A percentile compares a stretch with the other conserved stretches of the same genome.
These are phyloP conservation scores for Nothoprocta pentlandii DNA, from an alignment of 2,113 vertebrate genomes.

Conservation along the genomic window DNA sequence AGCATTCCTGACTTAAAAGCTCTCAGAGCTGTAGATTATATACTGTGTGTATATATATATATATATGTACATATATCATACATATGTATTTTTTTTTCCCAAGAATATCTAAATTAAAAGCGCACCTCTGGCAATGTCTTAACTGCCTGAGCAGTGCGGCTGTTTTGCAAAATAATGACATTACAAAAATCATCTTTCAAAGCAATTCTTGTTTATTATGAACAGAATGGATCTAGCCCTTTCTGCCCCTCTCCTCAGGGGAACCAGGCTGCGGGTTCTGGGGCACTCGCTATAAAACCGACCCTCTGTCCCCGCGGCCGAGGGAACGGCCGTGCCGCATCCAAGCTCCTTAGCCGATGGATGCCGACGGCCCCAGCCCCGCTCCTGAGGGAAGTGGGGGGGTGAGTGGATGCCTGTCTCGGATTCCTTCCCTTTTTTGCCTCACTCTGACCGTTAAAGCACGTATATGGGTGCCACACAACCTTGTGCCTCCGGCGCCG, in stretches of 20 bases:
- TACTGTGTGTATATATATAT: slow-evolving; percentile 85
- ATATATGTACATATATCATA: slow-evolving; percentile 83
- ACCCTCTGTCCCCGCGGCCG: slow-evolving; percentile 71
- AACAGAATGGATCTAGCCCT: slow-evolving; percentile 83
- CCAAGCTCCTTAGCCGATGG: slow-evolving; percentile 74
- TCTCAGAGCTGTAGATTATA: slow-evolving; percentile 86
- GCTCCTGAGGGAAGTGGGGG: slow-evolving; percentile 51
- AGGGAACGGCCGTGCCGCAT: slow-evolving; percentile 69
- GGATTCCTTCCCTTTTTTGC: slow-evolving; percentile 70
- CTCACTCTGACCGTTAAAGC: slow-evolving; percentile 69
- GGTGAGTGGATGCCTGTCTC: slow-evolving; percentile 67
- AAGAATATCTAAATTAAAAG: slow-evolving; percentile 82
- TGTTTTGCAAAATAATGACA: slow-evolving; percentile 80
- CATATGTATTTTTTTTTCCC: slow-evolving; percentile 74
- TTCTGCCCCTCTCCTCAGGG: slow-evolving; percentile 81
- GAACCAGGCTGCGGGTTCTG: slow-evolving; percentile 73
- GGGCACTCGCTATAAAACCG: slow-evolving; percentile 79
- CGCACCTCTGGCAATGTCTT: slow-evolving; percentile 83
- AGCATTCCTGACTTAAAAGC: slow-evolving; percentile 86
- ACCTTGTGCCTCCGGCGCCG: slow-evolving; percentile 2
- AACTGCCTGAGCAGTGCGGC: slow-evolving; percentile 78
- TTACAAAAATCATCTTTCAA: slow-evolving; percentile 79
- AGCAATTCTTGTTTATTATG: slow-evolving; percentile 76
- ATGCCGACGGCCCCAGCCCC: slow-evolving; percentile 75
- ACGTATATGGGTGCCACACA: slow-evolving; percentile 24